Evolutionary conservation across 2,113 vertebrate species (phyloP).

Genomic region (Lophura nycthemera): DNA sequence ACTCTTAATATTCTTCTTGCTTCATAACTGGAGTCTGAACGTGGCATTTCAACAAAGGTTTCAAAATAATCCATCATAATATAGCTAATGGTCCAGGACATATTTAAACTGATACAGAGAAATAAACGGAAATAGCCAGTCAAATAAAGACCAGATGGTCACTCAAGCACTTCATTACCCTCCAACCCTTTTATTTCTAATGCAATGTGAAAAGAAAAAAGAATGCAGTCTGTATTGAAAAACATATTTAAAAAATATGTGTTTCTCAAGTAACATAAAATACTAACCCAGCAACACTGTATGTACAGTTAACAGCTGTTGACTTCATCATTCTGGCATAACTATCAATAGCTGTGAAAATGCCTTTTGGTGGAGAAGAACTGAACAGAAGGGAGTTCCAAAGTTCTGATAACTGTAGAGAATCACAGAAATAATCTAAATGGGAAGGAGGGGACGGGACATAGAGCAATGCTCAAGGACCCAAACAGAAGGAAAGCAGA

Average conservation of each 20-base stretch:
- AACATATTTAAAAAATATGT: neutral
- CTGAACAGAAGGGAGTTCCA: rapidly evolving
- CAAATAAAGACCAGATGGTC: conserved; percentile 61
- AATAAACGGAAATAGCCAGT: conserved; percentile 41
- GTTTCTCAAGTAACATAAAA: conserved; percentile 8
- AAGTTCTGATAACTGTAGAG: neutral
- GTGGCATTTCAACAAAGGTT: conserved; percentile 3
- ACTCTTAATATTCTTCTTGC: neutral
- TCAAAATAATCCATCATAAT: conserved; percentile 32
- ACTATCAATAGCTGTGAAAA: neutral
- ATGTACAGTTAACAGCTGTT: neutral
- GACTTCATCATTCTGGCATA: neutral
- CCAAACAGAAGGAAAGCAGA: neutral
- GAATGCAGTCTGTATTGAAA: neutral
- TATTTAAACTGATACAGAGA: neutral
- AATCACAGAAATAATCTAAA: neutral
- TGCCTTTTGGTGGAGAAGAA: neutral
- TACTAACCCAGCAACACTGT: neutral
- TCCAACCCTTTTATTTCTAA: conserved; percentile 18
- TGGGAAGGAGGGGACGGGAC: neutral
- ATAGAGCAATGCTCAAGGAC: neutral
- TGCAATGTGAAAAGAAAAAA: neutral
- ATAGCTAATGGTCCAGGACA: conserved; percentile 29
- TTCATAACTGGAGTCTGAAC: neutral
- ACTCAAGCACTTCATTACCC: conserved; percentile 43